phyloP scores from a whole-genome alignment of 2,797 vertebrate species.

The Tokudaia muenninki region DNA sequence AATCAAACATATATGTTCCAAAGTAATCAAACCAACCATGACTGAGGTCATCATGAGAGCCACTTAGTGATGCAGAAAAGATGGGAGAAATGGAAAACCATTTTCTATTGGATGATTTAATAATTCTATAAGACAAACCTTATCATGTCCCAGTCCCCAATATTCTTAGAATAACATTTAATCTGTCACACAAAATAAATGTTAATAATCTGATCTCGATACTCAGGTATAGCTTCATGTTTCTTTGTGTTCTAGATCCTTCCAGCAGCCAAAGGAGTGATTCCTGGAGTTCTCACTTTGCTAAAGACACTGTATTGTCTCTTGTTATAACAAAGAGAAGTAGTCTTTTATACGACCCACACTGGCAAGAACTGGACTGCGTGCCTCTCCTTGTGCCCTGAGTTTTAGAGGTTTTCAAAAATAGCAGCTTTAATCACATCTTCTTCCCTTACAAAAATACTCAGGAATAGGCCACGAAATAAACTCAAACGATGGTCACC shows the following conservation, averaged over 20 bases:
- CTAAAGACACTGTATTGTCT: not conserved
- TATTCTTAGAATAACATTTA: not conserved
- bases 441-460: not conserved
- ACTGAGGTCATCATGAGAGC: not conserved
- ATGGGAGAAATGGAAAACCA: slow-evolving; percentile 36
- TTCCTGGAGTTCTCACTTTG: not conserved
- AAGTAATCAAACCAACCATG: not conserved
- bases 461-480: not conserved
- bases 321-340: not conserved
- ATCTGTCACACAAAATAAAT: not conserved
- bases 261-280: not conserved
- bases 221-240: not conserved
- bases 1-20: slow-evolving; percentile 36
- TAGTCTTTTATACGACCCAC: not conserved
- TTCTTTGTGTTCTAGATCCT: slow-evolving; percentile 4
- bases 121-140: slow-evolving; percentile 40
- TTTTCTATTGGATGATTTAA: not conserved
- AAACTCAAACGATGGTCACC: not conserved
- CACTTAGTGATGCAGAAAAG: not conserved
- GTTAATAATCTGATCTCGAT: not conserved
- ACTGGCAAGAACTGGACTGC: not conserved
- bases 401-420: slow-evolving; percentile 31
- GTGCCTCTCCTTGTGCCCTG: not conserved
- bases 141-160: not conserved
- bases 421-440: not conserved